phyloP scores from a whole-genome alignment of 2,113 vertebrate genomes.

The Paramisgurnus dabryanus region DNA sequence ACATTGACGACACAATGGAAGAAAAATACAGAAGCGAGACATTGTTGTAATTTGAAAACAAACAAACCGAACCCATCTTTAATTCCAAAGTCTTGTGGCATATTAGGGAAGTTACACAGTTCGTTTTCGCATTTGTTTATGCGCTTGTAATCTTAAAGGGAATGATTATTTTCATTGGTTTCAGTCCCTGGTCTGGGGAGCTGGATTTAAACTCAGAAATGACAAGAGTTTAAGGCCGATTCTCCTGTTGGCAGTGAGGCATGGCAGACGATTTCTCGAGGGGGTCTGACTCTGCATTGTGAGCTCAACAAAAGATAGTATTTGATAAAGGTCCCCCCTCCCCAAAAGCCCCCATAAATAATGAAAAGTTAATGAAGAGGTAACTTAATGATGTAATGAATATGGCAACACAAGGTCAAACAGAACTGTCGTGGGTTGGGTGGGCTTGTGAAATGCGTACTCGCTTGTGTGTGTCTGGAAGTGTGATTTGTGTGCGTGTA shows the following conservation, averaged over 20 bases:
- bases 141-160: slow-evolving; percentile 32
- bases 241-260: slow-evolving; percentile 50
- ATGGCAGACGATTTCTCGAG: slow-evolving; percentile 51
- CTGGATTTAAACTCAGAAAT: slow-evolving; percentile 41
- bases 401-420: slow-evolving; percentile 80
- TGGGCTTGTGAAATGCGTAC: slow-evolving; percentile 46
- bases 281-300: slow-evolving; percentile 38
- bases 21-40: slow-evolving; percentile 25
- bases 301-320: slow-evolving; percentile 63
- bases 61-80: slow-evolving; percentile 35
- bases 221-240: slow-evolving; percentile 46
- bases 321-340: slow-evolving; percentile 65
- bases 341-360: slow-evolving; percentile 74
- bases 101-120: slow-evolving; percentile 16
- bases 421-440: slow-evolving; percentile 65
- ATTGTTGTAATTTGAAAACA: slow-evolving; percentile 28
- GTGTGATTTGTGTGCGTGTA: slow-evolving; percentile 24
- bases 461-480: slow-evolving; percentile 24
- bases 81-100: background rate
- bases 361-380: slow-evolving; percentile 87
- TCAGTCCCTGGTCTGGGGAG: slow-evolving; percentile 28
- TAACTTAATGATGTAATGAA: slow-evolving; percentile 86
- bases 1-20: slow-evolving; percentile 33
- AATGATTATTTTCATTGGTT: background rate
- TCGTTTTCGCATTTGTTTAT: slow-evolving; percentile 24